A percentile compares a stretch with the other conserved stretches of the same genome.
These are phyloP conservation scores for Eptatretus burgeri DNA, from an alignment of 2,113 vertebrate species.

Conservation along the genomic window DNA sequence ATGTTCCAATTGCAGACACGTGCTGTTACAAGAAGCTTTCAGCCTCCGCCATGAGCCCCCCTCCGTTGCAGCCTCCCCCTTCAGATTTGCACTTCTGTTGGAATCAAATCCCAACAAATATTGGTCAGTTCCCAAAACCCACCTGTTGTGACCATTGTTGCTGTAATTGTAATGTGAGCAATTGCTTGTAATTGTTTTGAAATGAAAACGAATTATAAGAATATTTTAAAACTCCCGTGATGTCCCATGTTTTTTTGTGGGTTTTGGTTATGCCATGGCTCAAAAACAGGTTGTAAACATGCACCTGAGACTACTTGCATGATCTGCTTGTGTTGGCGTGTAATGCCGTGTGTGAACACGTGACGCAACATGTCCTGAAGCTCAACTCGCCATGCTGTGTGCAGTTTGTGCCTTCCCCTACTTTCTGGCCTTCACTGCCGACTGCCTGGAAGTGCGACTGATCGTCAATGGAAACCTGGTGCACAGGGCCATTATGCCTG, in stretches of 20 bases:
- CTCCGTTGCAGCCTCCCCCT: constrained; percentile 56
- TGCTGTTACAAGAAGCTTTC: constrained; percentile 83
- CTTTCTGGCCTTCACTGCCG: constrained; percentile 77
- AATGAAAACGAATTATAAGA: neutral
- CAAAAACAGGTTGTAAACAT: too few species aligned
- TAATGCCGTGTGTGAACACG: neutral
- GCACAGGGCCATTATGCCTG: constrained; percentile 74
- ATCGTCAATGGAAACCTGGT: constrained; percentile 93
- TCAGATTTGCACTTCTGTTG: constrained; percentile 93
- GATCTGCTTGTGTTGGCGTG: neutral
- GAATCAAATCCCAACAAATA: constrained; percentile 85
- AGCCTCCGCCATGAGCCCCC: constrained; percentile 62
- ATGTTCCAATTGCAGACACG: constrained; percentile 24
- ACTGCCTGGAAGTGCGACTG: constrained; percentile 87
- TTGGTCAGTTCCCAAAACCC: constrained; percentile 29
- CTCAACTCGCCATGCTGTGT: constrained; percentile 10
- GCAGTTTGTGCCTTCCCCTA: constrained; percentile 92
- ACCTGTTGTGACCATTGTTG: too few species aligned
- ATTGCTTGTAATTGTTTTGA: constrained; percentile 3
- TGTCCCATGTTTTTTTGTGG: too few species aligned
- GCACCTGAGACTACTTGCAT: neutral
- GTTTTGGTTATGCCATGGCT: too few species aligned
- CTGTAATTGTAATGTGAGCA: neutral
- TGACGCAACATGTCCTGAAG: too few species aligned
- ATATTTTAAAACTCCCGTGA: too few species aligned